Evolutionary conservation across 2,888 invertebrate genomes (phyloP).

Genomic region (Lasius platythorax): DNA sequence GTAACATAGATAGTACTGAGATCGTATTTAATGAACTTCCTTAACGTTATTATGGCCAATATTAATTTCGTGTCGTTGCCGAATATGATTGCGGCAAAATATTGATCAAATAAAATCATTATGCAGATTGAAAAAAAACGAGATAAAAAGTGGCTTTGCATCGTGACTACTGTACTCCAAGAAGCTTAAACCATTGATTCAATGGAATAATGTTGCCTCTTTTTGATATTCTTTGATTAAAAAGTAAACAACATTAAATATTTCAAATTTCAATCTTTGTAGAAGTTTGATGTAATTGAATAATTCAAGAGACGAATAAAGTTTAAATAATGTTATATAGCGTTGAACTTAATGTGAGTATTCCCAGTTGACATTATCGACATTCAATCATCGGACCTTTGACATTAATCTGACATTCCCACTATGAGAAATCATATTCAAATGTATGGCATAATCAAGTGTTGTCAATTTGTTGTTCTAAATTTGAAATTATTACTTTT

Average conservation of each 20-base stretch:
- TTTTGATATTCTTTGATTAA: slow-evolving; percentile 11
- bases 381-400: background rate
- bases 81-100: background rate
- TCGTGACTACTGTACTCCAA: background rate
- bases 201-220: background rate
- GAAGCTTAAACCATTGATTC: slow-evolving; percentile 6
- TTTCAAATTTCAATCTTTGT: background rate
- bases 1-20: background rate
- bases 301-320: background rate
- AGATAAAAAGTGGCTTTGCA: background rate
- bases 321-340: background rate
- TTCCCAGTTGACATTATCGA: background rate
- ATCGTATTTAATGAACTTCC: slow-evolving; percentile 17
- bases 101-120: background rate
- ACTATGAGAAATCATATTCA: background rate
- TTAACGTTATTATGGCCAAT: background rate
- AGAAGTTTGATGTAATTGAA: background rate
- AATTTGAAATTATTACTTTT: background rate
- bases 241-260: background rate
- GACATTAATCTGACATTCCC: background rate
- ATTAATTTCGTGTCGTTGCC: background rate
- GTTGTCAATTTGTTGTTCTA: background rate
- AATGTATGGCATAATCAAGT: background rate
- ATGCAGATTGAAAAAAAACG: background rate
- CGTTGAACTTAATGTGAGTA: background rate